Conservation (phyloP, 2,888 invertebrate genomes). For the Polia nebulosa region DNA sequence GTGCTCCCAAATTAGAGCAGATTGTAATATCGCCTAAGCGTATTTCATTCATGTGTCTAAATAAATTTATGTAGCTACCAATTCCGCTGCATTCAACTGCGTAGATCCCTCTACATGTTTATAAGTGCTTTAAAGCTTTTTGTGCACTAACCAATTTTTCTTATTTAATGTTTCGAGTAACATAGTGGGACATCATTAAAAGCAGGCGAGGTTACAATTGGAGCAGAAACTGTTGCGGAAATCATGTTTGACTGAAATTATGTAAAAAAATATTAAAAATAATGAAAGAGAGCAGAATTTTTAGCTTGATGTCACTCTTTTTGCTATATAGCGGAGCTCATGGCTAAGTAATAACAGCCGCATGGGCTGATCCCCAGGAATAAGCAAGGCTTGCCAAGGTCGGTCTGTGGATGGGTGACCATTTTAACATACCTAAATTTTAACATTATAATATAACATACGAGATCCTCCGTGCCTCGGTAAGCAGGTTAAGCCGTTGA, state of each 20-base stretch:
- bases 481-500: no score
- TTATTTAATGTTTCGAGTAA: slow-evolving; percentile 33
- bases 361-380: no score
- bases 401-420: no score
- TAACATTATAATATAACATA: no score
- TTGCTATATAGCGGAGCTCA: no score
- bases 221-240: background rate
- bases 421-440: no score
- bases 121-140: slow-evolving; percentile 13
- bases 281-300: background rate
- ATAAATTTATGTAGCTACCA: slow-evolving; percentile 42
- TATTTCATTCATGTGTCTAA: slow-evolving; percentile 49
- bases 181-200: slow-evolving; percentile 44
- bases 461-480: no score
- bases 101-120: slow-evolving; percentile 30
- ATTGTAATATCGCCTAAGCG: slow-evolving; percentile 20
- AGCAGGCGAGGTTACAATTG: slow-evolving; percentile 9
- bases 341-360: no score
- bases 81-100: slow-evolving; percentile 36
- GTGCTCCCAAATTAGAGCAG: slow-evolving; percentile 5
- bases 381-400: no score
- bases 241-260: slow-evolving; percentile 20
- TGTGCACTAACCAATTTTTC: slow-evolving; percentile 27
- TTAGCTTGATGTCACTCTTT: background rate
- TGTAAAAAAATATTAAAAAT: background rate